A percentile compares a stretch with the other conserved stretches of the same genome.
Evolutionary conservation across 1,140 invertebrate species (phyloP).

Genomic region (Pseudomyrmex pallidus): DNA sequence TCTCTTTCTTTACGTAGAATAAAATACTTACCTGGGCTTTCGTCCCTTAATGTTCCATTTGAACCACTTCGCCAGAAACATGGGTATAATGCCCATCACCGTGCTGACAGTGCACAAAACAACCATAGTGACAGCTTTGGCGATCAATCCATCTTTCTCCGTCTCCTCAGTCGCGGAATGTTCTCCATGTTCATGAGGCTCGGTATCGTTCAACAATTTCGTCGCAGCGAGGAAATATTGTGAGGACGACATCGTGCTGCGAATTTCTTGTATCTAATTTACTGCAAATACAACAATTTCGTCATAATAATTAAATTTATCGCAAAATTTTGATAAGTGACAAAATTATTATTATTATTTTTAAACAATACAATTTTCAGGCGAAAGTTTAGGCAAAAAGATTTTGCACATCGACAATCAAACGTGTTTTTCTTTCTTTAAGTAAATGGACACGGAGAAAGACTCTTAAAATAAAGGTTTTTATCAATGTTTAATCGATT

Average conservation of each 20-base stretch:
- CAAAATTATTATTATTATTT: too few relatives aligned
- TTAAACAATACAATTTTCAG: background rate
- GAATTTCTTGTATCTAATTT: background rate
- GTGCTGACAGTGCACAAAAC: slow-evolving; percentile 89
- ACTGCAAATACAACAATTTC: slow-evolving; percentile 19
- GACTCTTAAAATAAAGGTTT: background rate
- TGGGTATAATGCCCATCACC: slow-evolving; percentile 89
- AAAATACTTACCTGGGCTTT: slow-evolving; percentile 80
- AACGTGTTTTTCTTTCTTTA: background rate
- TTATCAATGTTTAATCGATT: background rate
- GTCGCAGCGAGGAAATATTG: background rate
- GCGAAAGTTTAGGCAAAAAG: too few relatives aligned
- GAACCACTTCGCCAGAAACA: slow-evolving; percentile 88
- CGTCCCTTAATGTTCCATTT: slow-evolving; percentile 86
- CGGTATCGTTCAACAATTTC: background rate
- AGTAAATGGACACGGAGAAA: background rate
- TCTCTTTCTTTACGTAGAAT: too few relatives aligned
- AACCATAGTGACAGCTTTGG: slow-evolving; percentile 90
- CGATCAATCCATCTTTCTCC: slow-evolving; percentile 83
- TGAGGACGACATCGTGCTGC: slow-evolving; percentile 33
- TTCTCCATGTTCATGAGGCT: slow-evolving; percentile 67
- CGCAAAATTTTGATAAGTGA: background rate
- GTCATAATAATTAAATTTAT: background rate
- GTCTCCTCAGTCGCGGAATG: slow-evolving; percentile 72
- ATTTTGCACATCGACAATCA: background rate